Percentiles rank a stretch among this genome's conserved stretches.
Conservation (phyloP, 2,888 invertebrate genomes). For the Lucinisca nassula region DNA sequence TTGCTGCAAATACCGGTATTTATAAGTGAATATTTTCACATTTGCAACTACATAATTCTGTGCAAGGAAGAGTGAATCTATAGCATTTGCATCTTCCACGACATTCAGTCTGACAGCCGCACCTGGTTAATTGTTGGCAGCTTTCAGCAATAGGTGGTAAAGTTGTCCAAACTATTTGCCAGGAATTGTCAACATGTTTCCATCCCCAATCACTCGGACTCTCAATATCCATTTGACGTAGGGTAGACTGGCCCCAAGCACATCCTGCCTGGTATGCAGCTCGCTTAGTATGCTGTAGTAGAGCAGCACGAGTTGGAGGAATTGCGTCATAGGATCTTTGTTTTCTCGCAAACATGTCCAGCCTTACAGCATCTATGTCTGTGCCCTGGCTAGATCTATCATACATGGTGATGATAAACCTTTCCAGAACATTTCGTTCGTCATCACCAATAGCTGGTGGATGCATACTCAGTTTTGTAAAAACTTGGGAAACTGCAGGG, state of each 20-base stretch:
- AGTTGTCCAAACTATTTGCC: constrained; percentile 35
- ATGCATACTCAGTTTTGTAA: no score
- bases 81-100: constrained; percentile 34
- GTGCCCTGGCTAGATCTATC: constrained; percentile 36
- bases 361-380: constrained; percentile 61
- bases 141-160: constrained; percentile 18
- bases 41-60: constrained; percentile 20
- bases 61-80: constrained; percentile 14
- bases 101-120: constrained; percentile 38
- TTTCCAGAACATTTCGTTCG: constrained; percentile 61
- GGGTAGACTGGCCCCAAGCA: constrained; percentile 41
- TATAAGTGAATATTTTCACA: no score
- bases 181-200: neutral
- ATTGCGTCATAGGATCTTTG: constrained; percentile 64
- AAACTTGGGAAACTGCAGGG: no score
- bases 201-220: constrained; percentile 34
- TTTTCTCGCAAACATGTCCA: constrained; percentile 71
- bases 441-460: neutral
- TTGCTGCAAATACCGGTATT: no score
- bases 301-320: constrained; percentile 58
- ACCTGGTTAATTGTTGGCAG: constrained; percentile 40
- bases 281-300: constrained; percentile 63
- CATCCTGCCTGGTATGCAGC: constrained; percentile 59
- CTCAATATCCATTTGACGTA: neutral
- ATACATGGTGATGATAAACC: constrained; percentile 67